phyloP scores from a whole-genome alignment of 2,797 vertebrate species.

The Etheostoma perlongum region DNA sequence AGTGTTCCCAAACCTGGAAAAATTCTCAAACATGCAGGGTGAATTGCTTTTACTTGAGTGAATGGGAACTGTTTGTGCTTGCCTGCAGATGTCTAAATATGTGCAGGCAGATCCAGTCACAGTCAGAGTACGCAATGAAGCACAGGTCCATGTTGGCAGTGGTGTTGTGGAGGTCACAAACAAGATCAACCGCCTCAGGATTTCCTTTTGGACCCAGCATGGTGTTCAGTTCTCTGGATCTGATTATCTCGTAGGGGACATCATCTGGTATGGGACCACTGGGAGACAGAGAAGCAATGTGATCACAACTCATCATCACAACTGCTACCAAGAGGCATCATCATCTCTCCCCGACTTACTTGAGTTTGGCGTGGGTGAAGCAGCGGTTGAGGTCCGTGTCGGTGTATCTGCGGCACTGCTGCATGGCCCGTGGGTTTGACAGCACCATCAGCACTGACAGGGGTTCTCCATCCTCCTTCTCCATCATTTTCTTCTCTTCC shows the following conservation, averaged over 20 bases:
- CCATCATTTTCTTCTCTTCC: conserved; percentile 58
- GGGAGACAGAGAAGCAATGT: conserved; percentile 5
- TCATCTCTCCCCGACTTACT: conserved; percentile 59
- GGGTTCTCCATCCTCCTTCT: conserved; percentile 29
- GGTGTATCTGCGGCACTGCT: conserved; percentile 81
- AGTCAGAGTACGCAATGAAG: conserved; percentile 76
- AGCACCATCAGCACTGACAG: conserved; percentile 75
- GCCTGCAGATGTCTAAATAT: conserved; percentile 86
- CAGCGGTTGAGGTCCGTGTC: conserved; percentile 87
- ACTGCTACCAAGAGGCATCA: background rate
- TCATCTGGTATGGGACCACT: conserved; percentile 69
- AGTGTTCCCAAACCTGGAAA: background rate
- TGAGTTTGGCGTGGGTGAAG: conserved; percentile 81
- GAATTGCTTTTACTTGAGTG: background rate
- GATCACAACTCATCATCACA: background rate
- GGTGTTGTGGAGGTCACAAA: conserved; percentile 87
- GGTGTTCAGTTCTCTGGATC: conserved; percentile 78
- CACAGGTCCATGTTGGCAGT: conserved; percentile 88
- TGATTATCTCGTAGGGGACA: conserved; percentile 79
- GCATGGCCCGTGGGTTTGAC: conserved; percentile 84
- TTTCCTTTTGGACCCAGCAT: conserved; percentile 79
- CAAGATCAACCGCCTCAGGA: conserved; percentile 68
- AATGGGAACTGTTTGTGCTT: conserved; percentile 24
- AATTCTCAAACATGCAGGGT: background rate
- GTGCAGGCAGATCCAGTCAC: conserved; percentile 83